Base-by-base conservation (phyloP, 2,797 vertebrate species). In the Rhodeus uyekii region DNA sequence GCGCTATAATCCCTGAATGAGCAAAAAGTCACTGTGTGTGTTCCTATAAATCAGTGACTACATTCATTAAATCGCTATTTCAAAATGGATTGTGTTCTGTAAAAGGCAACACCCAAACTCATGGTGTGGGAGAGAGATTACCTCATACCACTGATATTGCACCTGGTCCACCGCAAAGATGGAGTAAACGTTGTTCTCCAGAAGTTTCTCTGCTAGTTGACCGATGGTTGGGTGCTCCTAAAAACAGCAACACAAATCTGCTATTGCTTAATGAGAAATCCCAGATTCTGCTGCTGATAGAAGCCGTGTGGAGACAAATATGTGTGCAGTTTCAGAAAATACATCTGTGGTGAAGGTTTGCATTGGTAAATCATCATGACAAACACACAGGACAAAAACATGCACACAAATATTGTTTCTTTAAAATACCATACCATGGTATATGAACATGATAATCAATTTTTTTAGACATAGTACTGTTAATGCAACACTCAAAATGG, bases 61-160 rank as follows among this genome's bases (percentile, higher is more conserved):
- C 1, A 5, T 19, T 34, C 22, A 34, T 38, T 22, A 78, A 38
- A 65, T 50, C 76, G 4, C 9, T 3, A 3, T 50, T 12, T 27
- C 60, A n/a, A 38, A 67, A 65, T 24, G 0, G 9, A 53, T 27
- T 27, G 22, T 39, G 53, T n/a, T 58, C 36, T 67, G 27, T 8
- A 46, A 29, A 22, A 34, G 27, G 19, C 32, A 24, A 46, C 19
- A 68, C 27, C 27, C 19, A 42, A 36, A 55, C 4, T 12, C 44
- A 3, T 55, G 5, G 36, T 34, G 65, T 53, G 36, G 34, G 46
- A 19, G 61, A 85, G 68, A 80, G 76, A 89, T 93, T 96, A 99
- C 98, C 98, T 98, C 95, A 90, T 99, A 99, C 98, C 98, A 99
- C 92, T 95, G 94, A 93, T 96, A 98, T 86, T 96, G 96, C 86